phyloP scores from a whole-genome alignment of 1,140 invertebrate genomes.

The Procambarus virginalis region DNA sequence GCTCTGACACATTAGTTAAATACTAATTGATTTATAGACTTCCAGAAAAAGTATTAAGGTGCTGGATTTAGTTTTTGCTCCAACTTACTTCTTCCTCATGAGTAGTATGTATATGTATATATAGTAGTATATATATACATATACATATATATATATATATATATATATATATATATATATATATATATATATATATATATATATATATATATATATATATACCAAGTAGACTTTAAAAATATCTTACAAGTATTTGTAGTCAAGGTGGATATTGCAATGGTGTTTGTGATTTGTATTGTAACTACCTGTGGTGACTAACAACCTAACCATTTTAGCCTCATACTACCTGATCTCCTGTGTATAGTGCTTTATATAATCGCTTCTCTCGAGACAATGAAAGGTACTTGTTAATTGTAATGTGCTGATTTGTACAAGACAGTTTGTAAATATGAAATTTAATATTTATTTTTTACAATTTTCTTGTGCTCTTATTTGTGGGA shows the following conservation, averaged over 20 bases:
- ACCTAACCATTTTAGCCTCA: not conserved
- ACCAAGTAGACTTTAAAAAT: no score
- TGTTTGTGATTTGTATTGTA: not conserved
- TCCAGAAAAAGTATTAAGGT: not conserved
- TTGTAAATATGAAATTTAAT: conserved; percentile 16
- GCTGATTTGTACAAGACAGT: not conserved
- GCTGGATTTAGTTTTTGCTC: not conserved
- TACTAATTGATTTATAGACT: no score
- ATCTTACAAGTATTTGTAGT: not conserved
- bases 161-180: not conserved
- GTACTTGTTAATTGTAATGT: not conserved
- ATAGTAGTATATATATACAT: not conserved
- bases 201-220: no score
- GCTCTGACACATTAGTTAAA: not conserved
- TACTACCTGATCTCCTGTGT: not conserved
- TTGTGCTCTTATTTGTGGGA: conserved; percentile 11
- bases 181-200: not conserved
- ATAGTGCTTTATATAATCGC: not conserved
- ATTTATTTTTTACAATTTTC: conserved; percentile 10
- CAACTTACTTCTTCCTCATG: not conserved
- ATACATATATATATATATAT: not conserved
- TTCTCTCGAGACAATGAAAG: not conserved
- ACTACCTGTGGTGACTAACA: conserved; percentile 4
- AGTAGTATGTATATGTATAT: not conserved
- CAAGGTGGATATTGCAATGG: not conserved